Base-by-base conservation (phyloP, 2,113 vertebrate species). In the Oceanodroma tethys region DNA sequence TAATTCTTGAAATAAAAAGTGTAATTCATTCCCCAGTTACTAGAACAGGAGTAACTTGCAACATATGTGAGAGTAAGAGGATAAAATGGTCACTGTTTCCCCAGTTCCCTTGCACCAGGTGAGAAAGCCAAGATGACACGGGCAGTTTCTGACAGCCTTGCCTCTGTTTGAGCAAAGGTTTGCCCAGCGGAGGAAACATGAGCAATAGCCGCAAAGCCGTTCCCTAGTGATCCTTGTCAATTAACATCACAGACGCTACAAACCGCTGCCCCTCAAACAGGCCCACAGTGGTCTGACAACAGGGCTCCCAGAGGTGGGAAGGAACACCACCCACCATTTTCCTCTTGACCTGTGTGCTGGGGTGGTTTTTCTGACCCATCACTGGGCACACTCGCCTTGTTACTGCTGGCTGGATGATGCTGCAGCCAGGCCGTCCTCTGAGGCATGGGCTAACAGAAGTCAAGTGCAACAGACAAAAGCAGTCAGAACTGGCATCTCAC, bases 311-410 rank as follows among this genome's bases (percentile, higher is more conserved):
- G 56, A 11, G 38, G 27, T 7, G 21, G 50, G 48, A 32, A 52
- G 56, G 32, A 62, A 43, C 26, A 42, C 1, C 20, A n/a, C 16
- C 21, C 21, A 10, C 0, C 0, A 32, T 10, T 7, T 7, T n/a
- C 21, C 43, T 34, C 10, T 25, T 1, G 5, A 58, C 70, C 0
- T 43, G 27, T 43, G 47, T 19, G 32, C 47, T 43, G 29, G 58
- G 21, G 25, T 20, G 38, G 11, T 19, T 52, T 32, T 38, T 38
- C 55, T 27, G 38, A 29, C 42, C 34, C 45, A 22, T 3, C 30
- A 10, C 42, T 17, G 20, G 34, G 47, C 34, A 53, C 14, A 2
- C 27, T 42, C 2, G 2, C 16, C 38, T 29, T 7, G 40, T 26
- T 10, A n/a, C 30, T 56, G 63, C 48, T 4, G 40, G 30, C 34